Conservation (phyloP, 2,797 vertebrate species). For the Delichon dasypus region DNA sequence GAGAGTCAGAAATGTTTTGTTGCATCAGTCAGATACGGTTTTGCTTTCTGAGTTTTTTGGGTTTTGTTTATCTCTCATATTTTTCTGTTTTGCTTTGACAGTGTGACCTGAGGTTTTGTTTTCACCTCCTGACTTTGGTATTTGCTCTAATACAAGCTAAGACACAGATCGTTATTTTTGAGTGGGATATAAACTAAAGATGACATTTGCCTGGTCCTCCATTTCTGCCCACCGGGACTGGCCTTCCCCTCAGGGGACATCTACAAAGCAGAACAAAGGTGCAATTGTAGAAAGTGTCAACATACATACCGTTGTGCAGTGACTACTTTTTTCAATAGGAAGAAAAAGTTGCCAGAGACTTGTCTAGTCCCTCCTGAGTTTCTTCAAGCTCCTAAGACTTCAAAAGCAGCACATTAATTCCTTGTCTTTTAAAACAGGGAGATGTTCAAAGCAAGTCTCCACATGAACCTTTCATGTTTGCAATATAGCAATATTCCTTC, state of each 20-base stretch:
- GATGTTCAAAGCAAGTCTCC: background rate
- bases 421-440: background rate
- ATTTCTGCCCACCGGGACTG: background rate
- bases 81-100: background rate
- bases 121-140: background rate
- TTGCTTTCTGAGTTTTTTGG: background rate
- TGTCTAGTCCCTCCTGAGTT: background rate
- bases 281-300: background rate
- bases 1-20: background rate
- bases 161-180: background rate
- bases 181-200: background rate
- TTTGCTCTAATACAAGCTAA: background rate
- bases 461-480: background rate
- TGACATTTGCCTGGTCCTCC: background rate
- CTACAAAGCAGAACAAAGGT: background rate
- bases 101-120: background rate
- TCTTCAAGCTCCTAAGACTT: background rate
- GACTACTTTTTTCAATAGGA: background rate
- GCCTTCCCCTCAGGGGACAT: background rate
- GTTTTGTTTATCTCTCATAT: background rate
- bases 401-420: background rate
- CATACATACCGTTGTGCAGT: fast-evolving
- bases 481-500: background rate
- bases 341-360: background rate
- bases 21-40: background rate